Percentiles rank a stretch among this genome's conserved stretches.
Evolutionary conservation across 53 echinoderm and acorn worm genomes (phyloP).

Genomic region (Zoroaster sp.): DNA sequence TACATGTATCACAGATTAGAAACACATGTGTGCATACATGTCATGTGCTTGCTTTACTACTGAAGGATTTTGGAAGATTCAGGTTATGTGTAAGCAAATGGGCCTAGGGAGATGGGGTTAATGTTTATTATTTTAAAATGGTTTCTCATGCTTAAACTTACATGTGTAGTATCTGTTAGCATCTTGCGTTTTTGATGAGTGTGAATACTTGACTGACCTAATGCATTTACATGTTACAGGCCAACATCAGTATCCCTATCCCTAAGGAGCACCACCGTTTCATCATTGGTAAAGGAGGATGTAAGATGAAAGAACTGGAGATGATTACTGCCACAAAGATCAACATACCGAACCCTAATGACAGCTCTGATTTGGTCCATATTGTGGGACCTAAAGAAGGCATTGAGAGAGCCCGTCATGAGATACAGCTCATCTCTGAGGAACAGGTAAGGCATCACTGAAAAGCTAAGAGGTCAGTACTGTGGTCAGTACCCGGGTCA

Average conservation of each 20-base stretch:
- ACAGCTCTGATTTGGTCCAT: slow-evolving; percentile 80
- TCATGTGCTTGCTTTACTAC: too few species aligned
- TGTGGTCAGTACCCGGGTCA: too few species aligned
- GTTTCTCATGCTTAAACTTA: too few species aligned
- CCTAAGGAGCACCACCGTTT: slow-evolving; percentile 98
- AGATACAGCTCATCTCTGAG: slow-evolving; percentile 97
- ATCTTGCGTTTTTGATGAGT: too few species aligned
- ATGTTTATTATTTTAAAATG: too few species aligned
- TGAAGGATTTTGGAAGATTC: too few species aligned
- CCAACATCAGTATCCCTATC: slow-evolving; percentile 85
- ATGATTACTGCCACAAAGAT: slow-evolving; percentile 93
- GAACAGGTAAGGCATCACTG: slow-evolving; percentile 74
- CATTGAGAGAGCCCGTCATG: slow-evolving; percentile 91
- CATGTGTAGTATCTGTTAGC: too few species aligned
- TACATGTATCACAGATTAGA: too few species aligned
- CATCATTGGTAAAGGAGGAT: slow-evolving; percentile 88
- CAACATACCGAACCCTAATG: slow-evolving; percentile 85
- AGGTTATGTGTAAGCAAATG: too few species aligned
- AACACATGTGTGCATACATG: too few species aligned
- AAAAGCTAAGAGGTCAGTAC: neutral
- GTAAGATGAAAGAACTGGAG: slow-evolving; percentile 89
- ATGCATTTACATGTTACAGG: slow-evolving; percentile 49
- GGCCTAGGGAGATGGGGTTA: too few species aligned
- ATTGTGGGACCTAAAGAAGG: slow-evolving; percentile 95
- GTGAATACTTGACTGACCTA: neutral